Percentiles rank a stretch among this genome's conserved stretches.
phyloP scores from a whole-genome alignment of 2,888 invertebrate genomes.

The Biston stratarius region DNA sequence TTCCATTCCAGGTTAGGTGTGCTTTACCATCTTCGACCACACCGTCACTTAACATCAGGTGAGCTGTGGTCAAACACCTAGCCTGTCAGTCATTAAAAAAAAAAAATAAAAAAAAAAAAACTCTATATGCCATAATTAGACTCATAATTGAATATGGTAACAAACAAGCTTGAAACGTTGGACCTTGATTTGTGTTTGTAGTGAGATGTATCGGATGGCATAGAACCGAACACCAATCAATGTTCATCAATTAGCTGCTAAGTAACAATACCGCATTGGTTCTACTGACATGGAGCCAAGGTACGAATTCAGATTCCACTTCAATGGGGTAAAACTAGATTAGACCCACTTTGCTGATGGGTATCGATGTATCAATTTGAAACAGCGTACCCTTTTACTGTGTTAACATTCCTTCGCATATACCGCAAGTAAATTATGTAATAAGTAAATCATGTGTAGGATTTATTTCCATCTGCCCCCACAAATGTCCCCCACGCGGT shows the following conservation, averaged over 20 bases:
- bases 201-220: background rate
- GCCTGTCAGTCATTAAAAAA: no score
- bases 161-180: no score
- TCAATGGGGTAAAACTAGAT: slow-evolving; percentile 3
- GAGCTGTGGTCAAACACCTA: no score
- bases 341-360: background rate
- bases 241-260: slow-evolving; percentile 56
- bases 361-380: background rate
- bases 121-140: no score
- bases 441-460: background rate
- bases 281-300: background rate
- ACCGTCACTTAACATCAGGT: no score
- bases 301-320: background rate
- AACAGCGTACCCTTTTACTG: background rate
- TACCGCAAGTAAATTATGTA: background rate
- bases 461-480: no score
- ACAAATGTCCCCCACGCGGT: no score
- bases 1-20: no score
- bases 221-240: slow-evolving; percentile 42
- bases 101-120: no score
- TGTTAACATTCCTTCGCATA: no score
- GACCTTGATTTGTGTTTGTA: background rate
- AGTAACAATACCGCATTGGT: slow-evolving; percentile 50
- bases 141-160: no score
- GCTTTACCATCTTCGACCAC: no score